phyloP scores from a whole-genome alignment of 2,797 vertebrate species.

The Acanthurus tractus region DNA sequence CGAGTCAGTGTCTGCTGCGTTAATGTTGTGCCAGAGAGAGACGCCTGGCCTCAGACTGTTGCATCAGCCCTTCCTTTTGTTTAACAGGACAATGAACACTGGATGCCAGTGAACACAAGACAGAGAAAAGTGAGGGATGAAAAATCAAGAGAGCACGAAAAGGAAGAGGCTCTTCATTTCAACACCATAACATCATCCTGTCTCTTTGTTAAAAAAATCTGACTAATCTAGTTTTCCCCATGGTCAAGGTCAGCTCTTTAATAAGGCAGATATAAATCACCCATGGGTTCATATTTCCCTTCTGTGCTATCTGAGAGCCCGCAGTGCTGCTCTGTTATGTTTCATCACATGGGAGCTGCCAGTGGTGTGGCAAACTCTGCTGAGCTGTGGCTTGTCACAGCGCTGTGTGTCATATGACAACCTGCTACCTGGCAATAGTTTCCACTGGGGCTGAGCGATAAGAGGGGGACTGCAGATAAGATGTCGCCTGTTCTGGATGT shows the following conservation, averaged over 20 bases:
- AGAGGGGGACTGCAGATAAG: conserved; percentile 76
- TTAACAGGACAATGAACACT: conserved; percentile 73
- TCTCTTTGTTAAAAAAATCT: conserved; percentile 65
- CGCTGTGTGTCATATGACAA: conserved; percentile 77
- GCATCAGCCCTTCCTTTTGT: conserved; percentile 78
- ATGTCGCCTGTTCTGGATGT: conserved; percentile 69
- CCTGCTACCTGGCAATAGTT: conserved; percentile 75
- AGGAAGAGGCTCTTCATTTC: conserved; percentile 58
- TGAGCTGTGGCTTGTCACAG: conserved; percentile 67
- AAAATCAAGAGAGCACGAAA: conserved; percentile 28
- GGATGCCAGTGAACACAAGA: conserved; percentile 46
- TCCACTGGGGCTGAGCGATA: conserved; percentile 77
- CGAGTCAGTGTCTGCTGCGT: conserved; percentile 70
- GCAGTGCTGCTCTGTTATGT: conserved; percentile 70
- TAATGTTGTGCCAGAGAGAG: conserved; percentile 67
- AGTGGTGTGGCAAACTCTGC: conserved; percentile 64
- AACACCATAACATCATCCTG: conserved; percentile 53
- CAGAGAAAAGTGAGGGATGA: conserved; percentile 31
- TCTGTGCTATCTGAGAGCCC: conserved; percentile 64
- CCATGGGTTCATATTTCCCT: conserved; percentile 71
- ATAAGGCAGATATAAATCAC: conserved; percentile 81
- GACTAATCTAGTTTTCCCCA: conserved; percentile 71
- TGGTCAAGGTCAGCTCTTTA: conserved; percentile 82
- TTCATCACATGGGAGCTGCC: conserved; percentile 75
- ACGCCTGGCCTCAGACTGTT: conserved; percentile 68